Conservation (phyloP, 2,113 vertebrate species). For the Romanogobio albipinnatus region DNA sequence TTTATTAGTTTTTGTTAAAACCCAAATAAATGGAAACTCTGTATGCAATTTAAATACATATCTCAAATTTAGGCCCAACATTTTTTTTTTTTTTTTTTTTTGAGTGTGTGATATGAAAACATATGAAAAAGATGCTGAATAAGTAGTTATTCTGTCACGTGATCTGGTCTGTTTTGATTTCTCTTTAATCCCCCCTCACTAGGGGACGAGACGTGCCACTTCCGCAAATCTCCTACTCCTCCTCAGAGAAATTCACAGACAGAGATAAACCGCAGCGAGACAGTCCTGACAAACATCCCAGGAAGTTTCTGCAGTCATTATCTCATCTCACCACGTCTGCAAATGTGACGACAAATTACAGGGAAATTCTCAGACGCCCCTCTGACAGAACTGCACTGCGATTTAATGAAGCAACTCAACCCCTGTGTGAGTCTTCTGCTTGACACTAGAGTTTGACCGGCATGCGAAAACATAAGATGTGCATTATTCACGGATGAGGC, state of each 20-base stretch:
- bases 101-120: background rate
- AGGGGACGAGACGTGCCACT: background rate
- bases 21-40: too few species aligned
- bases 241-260: background rate
- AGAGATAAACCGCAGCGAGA: background rate
- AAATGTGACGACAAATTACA: slow-evolving; percentile 17
- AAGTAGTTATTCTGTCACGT: background rate
- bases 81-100: too few species aligned
- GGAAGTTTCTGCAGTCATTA: background rate
- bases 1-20: too few species aligned
- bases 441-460: background rate
- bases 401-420: background rate
- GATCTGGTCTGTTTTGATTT: background rate
- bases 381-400: background rate
- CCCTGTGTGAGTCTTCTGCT: background rate
- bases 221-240: background rate
- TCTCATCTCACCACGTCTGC: background rate
- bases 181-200: background rate
- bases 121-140: background rate
- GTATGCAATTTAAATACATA: too few species aligned
- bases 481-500: background rate
- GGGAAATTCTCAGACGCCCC: background rate
- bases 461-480: background rate
- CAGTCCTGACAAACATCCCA: slow-evolving; percentile 14
- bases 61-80: too few species aligned